Conservation (phyloP, 2,888 invertebrate genomes). For the Troides helena region DNA sequence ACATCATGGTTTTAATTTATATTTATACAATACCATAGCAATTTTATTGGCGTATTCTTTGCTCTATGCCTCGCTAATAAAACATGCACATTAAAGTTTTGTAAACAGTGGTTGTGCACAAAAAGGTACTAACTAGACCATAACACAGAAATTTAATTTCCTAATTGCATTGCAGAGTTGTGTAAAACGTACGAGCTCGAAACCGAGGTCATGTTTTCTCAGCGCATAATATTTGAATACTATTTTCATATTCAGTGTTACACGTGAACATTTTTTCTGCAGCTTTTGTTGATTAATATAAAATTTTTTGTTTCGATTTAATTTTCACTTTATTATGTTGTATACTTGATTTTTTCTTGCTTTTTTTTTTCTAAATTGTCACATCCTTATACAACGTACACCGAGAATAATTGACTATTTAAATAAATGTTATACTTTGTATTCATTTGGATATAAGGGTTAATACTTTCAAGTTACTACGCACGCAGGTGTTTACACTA, state of each 20-base stretch:
- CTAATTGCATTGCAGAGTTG: constrained; percentile 26
- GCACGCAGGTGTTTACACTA: too few species aligned
- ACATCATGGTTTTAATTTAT: too few species aligned
- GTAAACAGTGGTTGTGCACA: constrained; percentile 4
- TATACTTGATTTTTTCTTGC: too few species aligned
- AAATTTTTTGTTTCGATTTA: not conserved
- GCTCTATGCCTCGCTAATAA: not conserved
- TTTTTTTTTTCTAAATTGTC: too few species aligned
- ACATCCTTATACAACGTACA: too few species aligned
- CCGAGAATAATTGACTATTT: too few species aligned
- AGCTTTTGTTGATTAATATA: not conserved
- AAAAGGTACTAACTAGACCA: constrained; percentile 20
- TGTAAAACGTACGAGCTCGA: constrained; percentile 6
- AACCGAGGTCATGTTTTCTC: constrained; percentile 15
- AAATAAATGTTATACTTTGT: too few species aligned
- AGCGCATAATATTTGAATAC: constrained; percentile 2
- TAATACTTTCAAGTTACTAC: too few species aligned
- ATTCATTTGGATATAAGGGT: too few species aligned
- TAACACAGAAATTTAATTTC: constrained; percentile 22
- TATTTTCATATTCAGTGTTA: not conserved
- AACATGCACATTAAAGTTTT: not conserved
- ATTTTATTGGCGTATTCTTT: too few species aligned
- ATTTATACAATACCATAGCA: too few species aligned
- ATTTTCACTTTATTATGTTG: not conserved
- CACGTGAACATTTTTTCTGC: not conserved